These are phyloP conservation scores for Drosophila phalerata DNA, from an alignment of 2,888 invertebrate genomes.

Conservation along the genomic window DNA sequence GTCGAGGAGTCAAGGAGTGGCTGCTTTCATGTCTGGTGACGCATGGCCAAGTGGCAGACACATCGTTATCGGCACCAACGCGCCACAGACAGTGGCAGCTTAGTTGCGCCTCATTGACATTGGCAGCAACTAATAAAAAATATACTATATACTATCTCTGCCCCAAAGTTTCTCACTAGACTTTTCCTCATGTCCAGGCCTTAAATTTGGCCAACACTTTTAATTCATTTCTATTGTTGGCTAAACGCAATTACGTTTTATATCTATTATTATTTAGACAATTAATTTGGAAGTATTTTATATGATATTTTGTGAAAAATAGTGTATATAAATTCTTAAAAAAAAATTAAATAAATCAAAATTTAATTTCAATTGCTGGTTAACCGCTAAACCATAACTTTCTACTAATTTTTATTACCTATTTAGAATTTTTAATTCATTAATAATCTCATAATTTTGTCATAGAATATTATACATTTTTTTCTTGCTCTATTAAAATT, in stretches of 20 bases:
- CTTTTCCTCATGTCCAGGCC: not conserved
- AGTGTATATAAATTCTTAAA: not conserved
- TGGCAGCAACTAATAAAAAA: constrained; percentile 40
- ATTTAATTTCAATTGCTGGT: no score
- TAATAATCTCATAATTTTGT: no score
- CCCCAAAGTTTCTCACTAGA: not conserved
- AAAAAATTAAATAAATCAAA: no score
- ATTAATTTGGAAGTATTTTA: no score
- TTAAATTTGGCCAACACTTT: constrained; percentile 40
- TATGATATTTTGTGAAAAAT: no score
- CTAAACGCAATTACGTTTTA: constrained; percentile 23
- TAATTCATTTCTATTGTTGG: constrained; percentile 69
- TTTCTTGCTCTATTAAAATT: no score
- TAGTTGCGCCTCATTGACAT: constrained; percentile 31
- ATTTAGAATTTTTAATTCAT: no score
- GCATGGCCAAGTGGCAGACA: constrained; percentile 56
- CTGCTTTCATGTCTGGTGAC: constrained; percentile 47
- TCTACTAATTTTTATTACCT: no score
- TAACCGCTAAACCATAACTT: no score
- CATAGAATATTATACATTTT: no score
- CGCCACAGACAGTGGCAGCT: constrained; percentile 31
- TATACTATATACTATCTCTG: constrained; percentile 1
- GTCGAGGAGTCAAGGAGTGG: constrained; percentile 9
- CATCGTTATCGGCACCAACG: constrained; percentile 64
- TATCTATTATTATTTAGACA: not conserved